phyloP scores from a whole-genome alignment of 1,140 invertebrate species.

The Coboldia fuscipes region DNA sequence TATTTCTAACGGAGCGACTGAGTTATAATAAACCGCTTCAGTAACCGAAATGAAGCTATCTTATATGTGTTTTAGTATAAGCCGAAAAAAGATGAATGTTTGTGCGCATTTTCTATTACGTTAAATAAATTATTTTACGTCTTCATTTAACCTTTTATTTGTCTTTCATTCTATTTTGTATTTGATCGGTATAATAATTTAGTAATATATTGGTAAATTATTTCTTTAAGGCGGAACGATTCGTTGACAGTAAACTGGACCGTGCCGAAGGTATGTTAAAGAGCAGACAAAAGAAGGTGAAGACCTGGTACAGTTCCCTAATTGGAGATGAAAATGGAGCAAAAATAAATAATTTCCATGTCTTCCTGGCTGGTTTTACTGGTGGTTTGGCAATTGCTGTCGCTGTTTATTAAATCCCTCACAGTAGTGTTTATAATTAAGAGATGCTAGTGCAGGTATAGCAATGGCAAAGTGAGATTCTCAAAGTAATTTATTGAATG shows the following conservation, averaged over 20 bases:
- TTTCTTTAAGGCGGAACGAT: conserved; percentile 43
- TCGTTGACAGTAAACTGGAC: conserved; percentile 52
- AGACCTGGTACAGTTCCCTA: conserved; percentile 45
- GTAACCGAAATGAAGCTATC: not conserved
- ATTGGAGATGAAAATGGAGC: conserved; percentile 36
- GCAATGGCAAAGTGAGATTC: too few species aligned
- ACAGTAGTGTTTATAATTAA: too few species aligned
- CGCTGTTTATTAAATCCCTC: too few species aligned
- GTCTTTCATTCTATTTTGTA: not conserved
- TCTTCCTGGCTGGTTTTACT: conserved; percentile 49
- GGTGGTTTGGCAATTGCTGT: conserved; percentile 49
- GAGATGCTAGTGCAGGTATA: too few species aligned
- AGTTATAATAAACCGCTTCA: not conserved
- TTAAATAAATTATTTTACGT: not conserved
- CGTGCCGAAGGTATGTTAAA: conserved; percentile 49
- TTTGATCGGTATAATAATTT: not conserved
- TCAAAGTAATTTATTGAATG: too few species aligned
- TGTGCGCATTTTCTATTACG: not conserved
- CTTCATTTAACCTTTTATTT: not conserved
- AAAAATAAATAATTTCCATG: conserved; percentile 44
- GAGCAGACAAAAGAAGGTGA: conserved; percentile 38
- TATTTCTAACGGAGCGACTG: not conserved
- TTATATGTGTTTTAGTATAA: not conserved
- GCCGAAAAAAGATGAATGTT: not conserved
- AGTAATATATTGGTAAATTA: not conserved